Evolutionary conservation across 1,140 invertebrate genomes (phyloP).

Genomic region (Ostrea edulis): DNA sequence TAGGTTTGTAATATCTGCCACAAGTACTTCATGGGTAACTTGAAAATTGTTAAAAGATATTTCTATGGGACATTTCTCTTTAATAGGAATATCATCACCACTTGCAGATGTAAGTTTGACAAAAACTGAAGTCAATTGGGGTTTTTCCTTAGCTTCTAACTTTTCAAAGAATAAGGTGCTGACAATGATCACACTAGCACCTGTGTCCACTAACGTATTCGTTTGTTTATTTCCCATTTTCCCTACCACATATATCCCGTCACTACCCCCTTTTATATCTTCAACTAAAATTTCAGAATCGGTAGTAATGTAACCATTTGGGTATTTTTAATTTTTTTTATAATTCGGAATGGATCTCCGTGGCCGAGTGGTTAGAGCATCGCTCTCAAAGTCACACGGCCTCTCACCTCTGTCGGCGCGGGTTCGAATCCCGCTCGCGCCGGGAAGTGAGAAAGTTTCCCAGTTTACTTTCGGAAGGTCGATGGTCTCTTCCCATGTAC

Average conservation of each 20-base stretch:
- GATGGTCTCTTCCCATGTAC: too few relatives aligned
- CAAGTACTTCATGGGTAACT: slow-evolving; percentile 25
- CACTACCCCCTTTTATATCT: not conserved
- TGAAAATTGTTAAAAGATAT: slow-evolving; percentile 6
- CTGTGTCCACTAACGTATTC: slow-evolving; percentile 4
- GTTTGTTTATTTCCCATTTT: not conserved
- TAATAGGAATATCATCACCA: slow-evolving; percentile 34
- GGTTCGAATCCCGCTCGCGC: too few relatives aligned
- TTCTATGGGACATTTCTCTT: not conserved
- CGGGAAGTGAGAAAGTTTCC: too few relatives aligned
- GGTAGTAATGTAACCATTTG: not conserved
- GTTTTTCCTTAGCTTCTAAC: not conserved
- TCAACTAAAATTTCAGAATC: not conserved
- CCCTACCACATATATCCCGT: not conserved
- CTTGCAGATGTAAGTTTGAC: slow-evolving; percentile 33
- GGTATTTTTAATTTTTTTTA: not conserved
- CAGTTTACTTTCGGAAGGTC: too few relatives aligned
- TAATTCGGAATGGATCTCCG: too few relatives aligned
- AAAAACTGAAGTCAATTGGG: not conserved
- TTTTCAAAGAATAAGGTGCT: not conserved
- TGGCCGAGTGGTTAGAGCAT: too few relatives aligned
- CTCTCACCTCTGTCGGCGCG: too few relatives aligned
- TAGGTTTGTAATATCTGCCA: not conserved
- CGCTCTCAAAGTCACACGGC: too few relatives aligned
- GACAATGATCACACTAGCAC: not conserved